Percentiles rank a stretch among this genome's conserved stretches.
Evolutionary conservation across 2,888 invertebrate species (phyloP).

Genomic region (Alentia gelatinosa): DNA sequence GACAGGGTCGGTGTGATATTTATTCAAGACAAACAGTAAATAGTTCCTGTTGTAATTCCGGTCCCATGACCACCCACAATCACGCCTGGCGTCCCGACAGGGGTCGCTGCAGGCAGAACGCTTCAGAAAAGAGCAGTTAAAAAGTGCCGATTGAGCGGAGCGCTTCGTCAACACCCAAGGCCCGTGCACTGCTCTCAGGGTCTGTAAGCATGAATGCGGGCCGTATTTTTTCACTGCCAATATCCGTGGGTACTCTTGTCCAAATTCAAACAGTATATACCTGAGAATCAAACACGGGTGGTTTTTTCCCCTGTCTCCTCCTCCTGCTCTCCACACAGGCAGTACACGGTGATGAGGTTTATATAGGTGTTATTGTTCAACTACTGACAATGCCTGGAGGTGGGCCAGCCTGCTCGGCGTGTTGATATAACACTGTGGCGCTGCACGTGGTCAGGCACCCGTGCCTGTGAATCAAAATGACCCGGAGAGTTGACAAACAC

Average conservation of each 20-base stretch:
- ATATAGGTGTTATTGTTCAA: not conserved
- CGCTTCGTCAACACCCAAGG: not conserved
- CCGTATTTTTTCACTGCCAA: not conserved
- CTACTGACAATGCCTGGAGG: not conserved
- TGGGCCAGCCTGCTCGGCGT: not conserved
- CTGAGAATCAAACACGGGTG: not conserved
- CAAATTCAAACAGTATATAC: slow-evolving; percentile 16
- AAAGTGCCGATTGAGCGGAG: not conserved
- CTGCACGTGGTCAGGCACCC: not conserved
- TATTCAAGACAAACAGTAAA: not conserved
- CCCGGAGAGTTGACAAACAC: not conserved
- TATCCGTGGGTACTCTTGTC: not conserved
- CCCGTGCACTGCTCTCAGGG: not conserved
- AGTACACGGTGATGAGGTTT: not conserved
- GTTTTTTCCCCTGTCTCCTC: not conserved
- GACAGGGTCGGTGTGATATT: not conserved
- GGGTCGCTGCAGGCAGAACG: not conserved
- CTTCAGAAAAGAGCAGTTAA: not conserved
- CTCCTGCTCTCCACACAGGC: not conserved
- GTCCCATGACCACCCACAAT: not conserved
- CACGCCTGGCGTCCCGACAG: not conserved
- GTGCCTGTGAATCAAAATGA: not conserved
- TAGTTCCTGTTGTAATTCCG: not conserved
- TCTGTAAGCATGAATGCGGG: not conserved
- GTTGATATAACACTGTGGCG: not conserved